phyloP scores from a whole-genome alignment of 2,113 vertebrate genomes.

The Salvelinus alpinus region DNA sequence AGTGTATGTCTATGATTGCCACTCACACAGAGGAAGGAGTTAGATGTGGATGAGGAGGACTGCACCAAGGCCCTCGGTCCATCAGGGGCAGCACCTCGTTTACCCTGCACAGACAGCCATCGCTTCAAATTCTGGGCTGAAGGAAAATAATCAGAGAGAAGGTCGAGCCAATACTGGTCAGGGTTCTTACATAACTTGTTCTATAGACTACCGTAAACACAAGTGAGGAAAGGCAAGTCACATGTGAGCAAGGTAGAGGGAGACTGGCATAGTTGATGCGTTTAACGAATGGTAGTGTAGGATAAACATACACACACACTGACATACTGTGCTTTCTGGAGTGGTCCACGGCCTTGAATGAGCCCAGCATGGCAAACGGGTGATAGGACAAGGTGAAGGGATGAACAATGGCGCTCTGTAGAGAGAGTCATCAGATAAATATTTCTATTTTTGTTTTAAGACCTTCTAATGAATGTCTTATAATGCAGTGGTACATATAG shows the following conservation, averaged over 20 bases:
- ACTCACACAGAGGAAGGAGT: constrained; percentile 65
- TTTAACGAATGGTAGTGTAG: too few species aligned
- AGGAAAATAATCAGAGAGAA: neutral
- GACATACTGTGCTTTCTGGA: constrained; percentile 77
- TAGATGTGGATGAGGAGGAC: constrained; percentile 48
- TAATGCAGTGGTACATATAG: too few species aligned
- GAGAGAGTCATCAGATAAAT: neutral
- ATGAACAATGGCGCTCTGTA: constrained; percentile 67
- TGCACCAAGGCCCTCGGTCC: neutral
- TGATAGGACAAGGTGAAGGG: constrained; percentile 80
- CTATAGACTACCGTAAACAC: neutral
- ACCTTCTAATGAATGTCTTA: constrained; percentile 63
- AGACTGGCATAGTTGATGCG: neutral
- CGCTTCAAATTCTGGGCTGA: constrained; percentile 66
- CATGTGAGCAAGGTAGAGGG: neutral
- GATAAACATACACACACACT: neutral
- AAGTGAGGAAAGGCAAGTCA: neutral
- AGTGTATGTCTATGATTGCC: neutral
- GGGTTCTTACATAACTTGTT: too few species aligned
- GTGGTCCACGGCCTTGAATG: constrained; percentile 76
- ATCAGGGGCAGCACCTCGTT: neutral
- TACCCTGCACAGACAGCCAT: constrained; percentile 61
- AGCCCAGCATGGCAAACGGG: constrained; percentile 83
- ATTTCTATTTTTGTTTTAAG: neutral
- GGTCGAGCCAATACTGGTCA: neutral